phyloP scores from a whole-genome alignment of 2,888 invertebrate genomes.

The Drosophila heteroneura region DNA sequence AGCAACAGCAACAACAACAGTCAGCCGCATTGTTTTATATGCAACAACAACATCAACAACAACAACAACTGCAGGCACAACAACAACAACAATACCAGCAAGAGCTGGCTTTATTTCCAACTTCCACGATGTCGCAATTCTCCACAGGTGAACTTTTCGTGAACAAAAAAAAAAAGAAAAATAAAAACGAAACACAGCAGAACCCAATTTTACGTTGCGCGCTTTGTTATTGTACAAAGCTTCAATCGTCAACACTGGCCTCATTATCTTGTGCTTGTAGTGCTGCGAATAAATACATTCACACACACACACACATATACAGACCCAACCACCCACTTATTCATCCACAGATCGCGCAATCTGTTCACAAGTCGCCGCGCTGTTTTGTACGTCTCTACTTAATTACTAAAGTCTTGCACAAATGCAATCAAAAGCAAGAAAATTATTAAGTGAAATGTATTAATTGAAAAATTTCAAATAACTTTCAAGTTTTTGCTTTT shows the following conservation, averaged over 20 bases:
- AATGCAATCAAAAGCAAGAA: constrained; percentile 4
- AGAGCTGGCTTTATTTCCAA: constrained; percentile 39
- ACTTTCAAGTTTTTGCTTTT: neutral
- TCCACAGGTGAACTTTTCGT: constrained; percentile 59
- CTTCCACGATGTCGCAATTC: constrained; percentile 50
- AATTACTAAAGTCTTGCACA: constrained; percentile 8
- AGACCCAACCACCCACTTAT: neutral
- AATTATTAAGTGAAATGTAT: neutral
- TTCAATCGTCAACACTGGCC: constrained; percentile 45
- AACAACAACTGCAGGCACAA: constrained; percentile 44
- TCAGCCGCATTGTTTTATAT: constrained; percentile 50
- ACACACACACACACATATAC: constrained; percentile 3
- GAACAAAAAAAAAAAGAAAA: constrained; percentile 1
- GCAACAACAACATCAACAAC: constrained; percentile 50
- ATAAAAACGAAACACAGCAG: constrained; percentile 23
- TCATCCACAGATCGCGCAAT: constrained; percentile 7
- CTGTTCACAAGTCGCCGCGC: neutral
- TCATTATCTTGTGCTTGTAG: constrained; percentile 62
- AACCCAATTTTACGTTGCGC: constrained; percentile 43
- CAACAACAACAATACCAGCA: constrained; percentile 41
- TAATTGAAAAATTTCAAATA: neutral
- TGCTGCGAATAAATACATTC: constrained; percentile 39
- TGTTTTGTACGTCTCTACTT: constrained; percentile 10
- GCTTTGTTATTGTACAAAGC: constrained; percentile 76
- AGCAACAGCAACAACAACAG: constrained; percentile 47